Evolutionary conservation across 2,797 vertebrate species (phyloP).

Genomic region (Oophaga sylvatica): DNA sequence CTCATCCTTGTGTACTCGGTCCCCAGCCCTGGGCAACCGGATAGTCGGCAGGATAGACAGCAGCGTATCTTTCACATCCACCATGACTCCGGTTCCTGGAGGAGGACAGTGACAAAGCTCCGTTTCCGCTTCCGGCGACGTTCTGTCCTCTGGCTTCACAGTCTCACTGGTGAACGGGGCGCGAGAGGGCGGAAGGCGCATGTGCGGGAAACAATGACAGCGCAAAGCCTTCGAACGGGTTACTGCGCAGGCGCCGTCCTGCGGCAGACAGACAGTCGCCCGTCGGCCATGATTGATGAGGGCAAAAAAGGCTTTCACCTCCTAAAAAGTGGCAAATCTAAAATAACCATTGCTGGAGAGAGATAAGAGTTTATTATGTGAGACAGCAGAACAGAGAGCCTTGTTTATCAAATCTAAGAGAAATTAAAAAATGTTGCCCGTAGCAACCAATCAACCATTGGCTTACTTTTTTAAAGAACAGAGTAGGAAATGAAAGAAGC

Average conservation of each 20-base stretch:
- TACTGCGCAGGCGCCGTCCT: neutral
- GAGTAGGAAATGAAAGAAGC: no score
- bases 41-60: constrained; percentile 94
- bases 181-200: neutral
- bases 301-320: neutral
- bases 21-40: constrained; percentile 93
- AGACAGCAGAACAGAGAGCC: no score
- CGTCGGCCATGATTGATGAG: constrained; percentile 38
- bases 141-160: neutral
- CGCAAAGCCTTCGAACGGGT: no score
- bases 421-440: no score
- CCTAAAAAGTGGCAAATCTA: no score
- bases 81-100: constrained; percentile 77
- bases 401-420: no score
- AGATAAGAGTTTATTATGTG: no score
- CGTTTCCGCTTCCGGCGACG: constrained; percentile 59
- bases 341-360: no score
- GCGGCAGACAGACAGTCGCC: constrained; percentile 1
- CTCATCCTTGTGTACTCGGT: constrained; percentile 98
- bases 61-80: constrained; percentile 92
- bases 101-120: constrained; percentile 64
- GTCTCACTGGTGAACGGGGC: constrained; percentile 30
- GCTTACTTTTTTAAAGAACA: no score
- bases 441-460: no score
- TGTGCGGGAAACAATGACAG: constrained; percentile 54